phyloP scores from a whole-genome alignment of 2,888 invertebrate genomes.

The Prosopocoilus inquinatus region DNA sequence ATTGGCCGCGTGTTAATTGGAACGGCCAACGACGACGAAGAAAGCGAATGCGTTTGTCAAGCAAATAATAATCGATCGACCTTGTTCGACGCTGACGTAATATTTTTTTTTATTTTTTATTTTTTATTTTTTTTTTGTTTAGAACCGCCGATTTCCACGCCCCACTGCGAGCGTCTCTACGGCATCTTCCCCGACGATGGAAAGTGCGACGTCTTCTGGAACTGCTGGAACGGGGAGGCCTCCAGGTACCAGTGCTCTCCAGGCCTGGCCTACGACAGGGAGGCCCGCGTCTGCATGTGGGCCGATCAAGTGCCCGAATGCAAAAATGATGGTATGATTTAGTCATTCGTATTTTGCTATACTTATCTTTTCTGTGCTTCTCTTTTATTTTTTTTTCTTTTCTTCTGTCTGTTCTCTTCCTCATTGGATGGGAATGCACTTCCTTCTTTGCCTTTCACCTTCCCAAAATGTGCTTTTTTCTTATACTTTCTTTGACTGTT shows the following conservation, averaged over 20 bases:
- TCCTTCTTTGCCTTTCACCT: too few relatives aligned
- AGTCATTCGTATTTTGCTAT: too few relatives aligned
- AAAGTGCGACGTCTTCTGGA: conserved; percentile 94
- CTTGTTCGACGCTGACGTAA: neutral
- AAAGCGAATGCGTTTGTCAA: neutral
- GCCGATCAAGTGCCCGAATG: conserved; percentile 93
- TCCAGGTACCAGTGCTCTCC: conserved; percentile 94
- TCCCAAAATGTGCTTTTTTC: too few relatives aligned
- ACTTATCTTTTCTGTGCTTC: too few relatives aligned
- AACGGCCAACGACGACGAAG: neutral
- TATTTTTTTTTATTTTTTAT: neutral
- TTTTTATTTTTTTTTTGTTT: conserved; percentile 28
- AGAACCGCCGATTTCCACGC: conserved; percentile 82
- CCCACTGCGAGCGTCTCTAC: conserved; percentile 83
- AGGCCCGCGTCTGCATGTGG: conserved; percentile 94
- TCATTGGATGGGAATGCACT: too few relatives aligned
- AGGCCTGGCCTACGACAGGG: conserved; percentile 90
- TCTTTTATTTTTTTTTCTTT: too few relatives aligned
- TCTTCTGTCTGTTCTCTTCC: too few relatives aligned
- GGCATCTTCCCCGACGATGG: conserved; percentile 88
- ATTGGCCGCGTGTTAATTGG: neutral
- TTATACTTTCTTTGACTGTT: too few relatives aligned
- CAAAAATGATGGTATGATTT: conserved; percentile 73
- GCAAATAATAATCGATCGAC: neutral
- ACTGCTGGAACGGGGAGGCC: conserved; percentile 94